Evolutionary conservation across 1,140 invertebrate genomes (phyloP), one percentile per base, ranked within the genome.

Genomic region (Trachymyrmex cornetzi): DNA sequence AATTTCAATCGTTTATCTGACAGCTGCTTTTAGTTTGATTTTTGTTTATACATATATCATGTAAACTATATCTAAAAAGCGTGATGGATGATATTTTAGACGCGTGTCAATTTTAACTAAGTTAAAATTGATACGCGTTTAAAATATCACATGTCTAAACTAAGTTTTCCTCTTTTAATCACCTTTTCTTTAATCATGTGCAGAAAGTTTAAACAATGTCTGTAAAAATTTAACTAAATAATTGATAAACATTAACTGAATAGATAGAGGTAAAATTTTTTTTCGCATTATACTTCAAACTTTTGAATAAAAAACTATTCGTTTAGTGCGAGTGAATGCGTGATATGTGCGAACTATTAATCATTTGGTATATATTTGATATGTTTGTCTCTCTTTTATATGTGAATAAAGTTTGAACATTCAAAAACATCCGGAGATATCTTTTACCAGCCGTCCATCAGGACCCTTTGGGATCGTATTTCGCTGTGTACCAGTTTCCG

Each of bases 1-100:
- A 88, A 90, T 90, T 90, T 90, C 72, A 86, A 50, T 74, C 89
- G 86, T 86, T 90, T 90, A 88, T 90, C 86, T 88, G 74, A 88
- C 71, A 71, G 14, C 44, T 59, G 48, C 74, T 63, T 67, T 27
- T 34, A 59, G 86, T 57, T 59, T 86, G 81, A 80, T 86, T 86
- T 82, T 90, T 86, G 61, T 80, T 77, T 59, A 55, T 72, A 38
- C 34, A 38, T 38, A 34, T 30, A 61, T 5, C 11, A 12, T 16
- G 38, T 16, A 50, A 3, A 53, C 3, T 53, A 69, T 71, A 74
- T 38, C 34, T 57, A 24, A 27, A 55, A 69, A 7, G 63, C 63
- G 14, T 69, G 14, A 16, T 16, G 16, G 16, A 9, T 9, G 64
- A 5, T 22, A 69, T 57, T 53, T 80, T 24, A 50, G n/a, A 80